Percentiles rank a stretch among this genome's conserved stretches.
These are phyloP conservation scores for Theropithecus gelada DNA, from an alignment of 2,113 vertebrate species.

Conservation along the genomic window DNA sequence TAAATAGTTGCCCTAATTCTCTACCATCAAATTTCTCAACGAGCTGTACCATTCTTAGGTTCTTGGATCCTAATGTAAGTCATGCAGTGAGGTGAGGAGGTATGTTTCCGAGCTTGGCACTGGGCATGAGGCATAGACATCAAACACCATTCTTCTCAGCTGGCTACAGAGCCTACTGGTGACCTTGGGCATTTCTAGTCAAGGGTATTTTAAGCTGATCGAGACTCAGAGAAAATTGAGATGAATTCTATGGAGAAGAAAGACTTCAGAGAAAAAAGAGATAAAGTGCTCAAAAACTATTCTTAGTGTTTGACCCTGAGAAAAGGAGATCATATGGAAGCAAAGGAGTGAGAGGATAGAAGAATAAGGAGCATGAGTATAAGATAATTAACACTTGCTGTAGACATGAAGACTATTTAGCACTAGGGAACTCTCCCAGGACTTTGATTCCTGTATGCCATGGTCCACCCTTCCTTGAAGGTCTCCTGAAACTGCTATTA, in stretches of 20 bases:
- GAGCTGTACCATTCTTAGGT: not conserved
- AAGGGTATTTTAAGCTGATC: not conserved
- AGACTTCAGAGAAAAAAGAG: constrained; percentile 6
- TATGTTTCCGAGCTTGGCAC: not conserved
- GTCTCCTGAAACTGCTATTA: not conserved
- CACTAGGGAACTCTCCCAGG: not conserved
- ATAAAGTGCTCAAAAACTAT: not conserved
- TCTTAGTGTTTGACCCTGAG: not conserved
- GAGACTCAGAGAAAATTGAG: constrained; percentile 15
- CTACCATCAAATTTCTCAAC: not conserved
- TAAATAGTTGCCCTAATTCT: not conserved
- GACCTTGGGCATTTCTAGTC: not conserved
- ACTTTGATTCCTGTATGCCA: not conserved
- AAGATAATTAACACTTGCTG: not conserved
- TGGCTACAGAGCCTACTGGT: not conserved
- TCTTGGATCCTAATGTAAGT: not conserved
- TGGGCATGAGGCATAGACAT: not conserved
- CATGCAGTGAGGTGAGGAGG: not conserved
- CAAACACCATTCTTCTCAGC: not conserved
- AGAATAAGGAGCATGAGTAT: not conserved
- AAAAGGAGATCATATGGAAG: not conserved
- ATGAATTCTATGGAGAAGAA: not conserved
- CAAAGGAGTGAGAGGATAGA: not conserved
- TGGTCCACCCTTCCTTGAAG: not conserved
- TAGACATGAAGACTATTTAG: not conserved